Base-by-base conservation (phyloP, 1,140 invertebrate genomes). In the Penaeus vannamei region DNA sequence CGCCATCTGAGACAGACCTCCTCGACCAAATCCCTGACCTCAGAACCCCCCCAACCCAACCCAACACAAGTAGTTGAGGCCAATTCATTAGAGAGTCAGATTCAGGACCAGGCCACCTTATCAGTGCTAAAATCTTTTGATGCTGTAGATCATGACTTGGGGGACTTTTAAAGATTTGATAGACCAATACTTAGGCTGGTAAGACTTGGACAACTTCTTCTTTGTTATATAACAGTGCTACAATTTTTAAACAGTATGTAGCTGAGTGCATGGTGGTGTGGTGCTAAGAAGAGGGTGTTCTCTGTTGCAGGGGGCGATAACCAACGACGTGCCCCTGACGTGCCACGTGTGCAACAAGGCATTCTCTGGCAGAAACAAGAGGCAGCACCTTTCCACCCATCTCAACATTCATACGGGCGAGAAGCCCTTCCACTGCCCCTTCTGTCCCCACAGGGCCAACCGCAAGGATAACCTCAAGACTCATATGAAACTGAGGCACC, bases 401-500 rank as follows among this genome's bases (percentile, higher is more conserved):
- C 86, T 91, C 87, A 86, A 84, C 85, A 92, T 91, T 83, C 97
- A 98, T 93, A 97, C 97, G 91, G 97, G 97, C 86, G 97, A 98
- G 93, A 94, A 97, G 90, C 97, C 97, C 20, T 98, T 97, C 94
- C 94, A 96, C 91, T 98, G 97, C 93, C 95, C 95, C 81, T 94
- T 97, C 87, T 98, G 97, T 93, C 91, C 91, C 53, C 89, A 91
- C 76, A 91, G 87, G 84, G 69, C 81, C 26, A 83, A 84, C 29
- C 96, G 96, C 84, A 98, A 98, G 93, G 97, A 96, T 62, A 98
- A 97, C 93, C 79, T 87, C 17, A 53, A 76, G 32, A 79, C 62
- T 22, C 86, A 87, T 76, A 97, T 97, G 36, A 87, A 81, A 72
- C 79, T 87, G 22, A 87, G 60, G 79, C 86, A 87, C 61, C 53